Evolutionary conservation across 2,797 vertebrate species (phyloP).

Genomic region (Crocidura indochinensis): DNA sequence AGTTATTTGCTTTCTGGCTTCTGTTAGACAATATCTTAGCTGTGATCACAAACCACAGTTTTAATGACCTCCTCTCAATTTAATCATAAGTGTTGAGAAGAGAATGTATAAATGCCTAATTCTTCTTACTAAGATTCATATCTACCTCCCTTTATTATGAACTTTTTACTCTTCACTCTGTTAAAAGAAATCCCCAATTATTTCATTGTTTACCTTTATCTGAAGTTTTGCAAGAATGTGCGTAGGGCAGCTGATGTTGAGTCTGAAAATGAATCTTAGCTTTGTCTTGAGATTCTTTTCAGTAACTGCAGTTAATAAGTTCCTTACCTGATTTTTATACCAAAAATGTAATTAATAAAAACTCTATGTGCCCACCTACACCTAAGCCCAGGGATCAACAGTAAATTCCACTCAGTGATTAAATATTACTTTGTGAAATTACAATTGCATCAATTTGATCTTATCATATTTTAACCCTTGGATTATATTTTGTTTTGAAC

Average conservation of each 20-base stretch:
- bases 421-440: conserved; percentile 89
- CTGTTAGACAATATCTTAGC: conserved; percentile 61
- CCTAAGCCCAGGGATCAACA: conserved; percentile 91
- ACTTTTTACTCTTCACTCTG: conserved; percentile 62
- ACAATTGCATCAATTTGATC: conserved; percentile 88
- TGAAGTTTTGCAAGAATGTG: conserved; percentile 64
- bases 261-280: conserved; percentile 76
- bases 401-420: conserved; percentile 87
- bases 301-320: conserved; percentile 76
- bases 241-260: conserved; percentile 78
- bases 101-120: conserved; percentile 44
- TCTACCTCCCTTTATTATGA: background rate
- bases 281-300: conserved; percentile 75
- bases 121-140: conserved; percentile 60
- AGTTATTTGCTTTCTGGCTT: conserved; percentile 67
- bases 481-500: conserved; percentile 84
- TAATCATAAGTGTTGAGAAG: conserved; percentile 36
- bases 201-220: conserved; percentile 86
- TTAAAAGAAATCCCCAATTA: conserved; percentile 62
- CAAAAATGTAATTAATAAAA: conserved; percentile 71
- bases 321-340: conserved; percentile 89
- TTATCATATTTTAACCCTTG: conserved; percentile 88
- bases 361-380: conserved; percentile 81
- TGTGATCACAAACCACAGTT: conserved; percentile 56
- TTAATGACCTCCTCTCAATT: conserved; percentile 57